Conservation (phyloP, 1,140 invertebrate genomes). For the Diorhabda carinulata region DNA sequence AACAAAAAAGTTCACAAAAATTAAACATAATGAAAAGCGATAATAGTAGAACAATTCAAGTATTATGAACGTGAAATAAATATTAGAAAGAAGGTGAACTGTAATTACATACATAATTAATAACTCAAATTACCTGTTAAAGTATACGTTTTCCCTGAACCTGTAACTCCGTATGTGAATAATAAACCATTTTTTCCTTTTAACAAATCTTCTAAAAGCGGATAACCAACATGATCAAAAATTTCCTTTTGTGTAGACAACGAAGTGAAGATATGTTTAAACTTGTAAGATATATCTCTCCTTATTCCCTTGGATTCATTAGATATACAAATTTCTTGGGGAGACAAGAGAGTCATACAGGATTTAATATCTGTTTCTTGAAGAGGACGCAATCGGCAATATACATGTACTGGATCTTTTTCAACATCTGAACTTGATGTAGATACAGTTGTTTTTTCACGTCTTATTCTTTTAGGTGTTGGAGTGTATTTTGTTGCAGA, state of each 20-base stretch:
- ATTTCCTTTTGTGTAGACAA: slow-evolving; percentile 75
- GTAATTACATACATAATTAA: too few relatives aligned
- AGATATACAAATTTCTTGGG: slow-evolving; percentile 64
- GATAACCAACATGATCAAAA: slow-evolving; percentile 80
- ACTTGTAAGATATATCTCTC: slow-evolving; percentile 73
- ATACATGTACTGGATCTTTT: slow-evolving; percentile 78
- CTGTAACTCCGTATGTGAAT: slow-evolving; percentile 95
- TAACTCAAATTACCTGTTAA: slow-evolving; percentile 66
- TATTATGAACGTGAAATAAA: too few relatives aligned
- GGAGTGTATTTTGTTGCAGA: slow-evolving; percentile 26
- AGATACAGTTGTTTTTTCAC: slow-evolving; percentile 31
- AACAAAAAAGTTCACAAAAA: too few relatives aligned
- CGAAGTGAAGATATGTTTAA: slow-evolving; percentile 82
- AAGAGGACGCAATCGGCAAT: slow-evolving; percentile 74
- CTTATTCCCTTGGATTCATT: slow-evolving; percentile 54
- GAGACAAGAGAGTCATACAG: slow-evolving; percentile 71
- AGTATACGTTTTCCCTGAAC: slow-evolving; percentile 94
- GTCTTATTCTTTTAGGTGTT: slow-evolving; percentile 22
- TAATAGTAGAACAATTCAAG: too few relatives aligned
- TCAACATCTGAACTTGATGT: slow-evolving; percentile 27
- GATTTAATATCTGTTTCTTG: slow-evolving; percentile 54
- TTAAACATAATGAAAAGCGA: too few relatives aligned
- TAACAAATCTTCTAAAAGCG: slow-evolving; percentile 77
- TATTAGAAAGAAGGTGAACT: too few relatives aligned
- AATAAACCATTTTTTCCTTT: slow-evolving; percentile 83